A percentile compares a stretch with the other conserved stretches of the same genome.
These are phyloP conservation scores for Lordiphosa clarofinis DNA, from an alignment of 1,140 invertebrate species.

Conservation along the genomic window DNA sequence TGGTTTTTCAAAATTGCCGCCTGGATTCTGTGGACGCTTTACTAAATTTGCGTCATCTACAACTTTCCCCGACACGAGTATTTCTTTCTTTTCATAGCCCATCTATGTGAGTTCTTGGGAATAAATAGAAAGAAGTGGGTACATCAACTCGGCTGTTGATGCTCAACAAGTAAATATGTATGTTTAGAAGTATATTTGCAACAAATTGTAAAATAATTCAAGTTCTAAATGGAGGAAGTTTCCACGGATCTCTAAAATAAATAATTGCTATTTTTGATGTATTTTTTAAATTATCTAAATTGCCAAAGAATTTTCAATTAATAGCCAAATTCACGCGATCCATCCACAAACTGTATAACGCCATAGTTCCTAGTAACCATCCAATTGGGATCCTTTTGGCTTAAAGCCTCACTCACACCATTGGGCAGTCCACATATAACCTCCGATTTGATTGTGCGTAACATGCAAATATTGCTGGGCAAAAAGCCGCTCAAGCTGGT, in stretches of 20 bases:
- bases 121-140: no score
- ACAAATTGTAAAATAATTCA: no score
- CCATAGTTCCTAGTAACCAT: constrained; percentile 93
- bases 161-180: no score
- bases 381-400: constrained; percentile 87
- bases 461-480: constrained; percentile 88
- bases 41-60: no score
- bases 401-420: constrained; percentile 83
- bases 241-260: not conserved
- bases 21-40: no score
- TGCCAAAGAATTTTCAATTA: constrained; percentile 15
- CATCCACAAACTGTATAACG: constrained; percentile 67
- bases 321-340: constrained; percentile 50
- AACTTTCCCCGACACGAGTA: no score
- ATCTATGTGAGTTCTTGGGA: no score
- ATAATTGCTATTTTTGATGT: not conserved
- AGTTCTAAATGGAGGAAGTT: no score
- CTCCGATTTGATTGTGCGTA: constrained; percentile 95
- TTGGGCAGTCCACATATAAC: constrained; percentile 89
- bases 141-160: no score
- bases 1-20: no score
- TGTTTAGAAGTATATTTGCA: no score
- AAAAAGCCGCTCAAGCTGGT: constrained; percentile 88
- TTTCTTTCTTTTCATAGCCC: no score
- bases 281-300: constrained; percentile 21